Percentiles rank a stretch among this genome's conserved stretches.
Conservation (phyloP, 2,888 invertebrate species). For the Agriopis aurantiaria region DNA sequence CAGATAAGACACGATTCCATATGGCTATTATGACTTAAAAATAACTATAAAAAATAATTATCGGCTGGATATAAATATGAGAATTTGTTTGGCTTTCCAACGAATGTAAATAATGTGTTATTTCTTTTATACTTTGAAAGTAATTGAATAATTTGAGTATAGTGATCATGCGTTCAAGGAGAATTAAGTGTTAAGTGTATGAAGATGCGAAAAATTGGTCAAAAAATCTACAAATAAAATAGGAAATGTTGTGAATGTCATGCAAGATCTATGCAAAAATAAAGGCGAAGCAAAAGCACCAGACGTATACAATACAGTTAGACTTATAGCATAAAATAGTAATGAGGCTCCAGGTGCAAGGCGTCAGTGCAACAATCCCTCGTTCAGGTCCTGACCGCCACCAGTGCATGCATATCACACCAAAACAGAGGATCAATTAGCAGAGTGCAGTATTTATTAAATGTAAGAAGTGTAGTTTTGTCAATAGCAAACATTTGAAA, state of each 20-base stretch:
- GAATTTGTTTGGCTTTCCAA: constrained; percentile 10
- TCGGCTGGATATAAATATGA: constrained; percentile 13
- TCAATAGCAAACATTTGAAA: constrained; percentile 22
- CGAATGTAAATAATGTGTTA: constrained; percentile 7
- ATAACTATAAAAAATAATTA: constrained; percentile 34
- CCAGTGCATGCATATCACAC: constrained; percentile 82
- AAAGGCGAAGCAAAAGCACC: constrained; percentile 51
- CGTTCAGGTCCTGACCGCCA: constrained; percentile 82
- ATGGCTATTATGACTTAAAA: constrained; percentile 48
- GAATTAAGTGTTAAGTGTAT: constrained; percentile 12
- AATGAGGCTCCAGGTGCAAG: constrained; percentile 52
- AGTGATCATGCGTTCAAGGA: constrained; percentile 21
- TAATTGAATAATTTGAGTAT: constrained; percentile 6
- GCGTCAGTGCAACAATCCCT: constrained; percentile 81
- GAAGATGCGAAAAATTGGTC: constrained; percentile 8
- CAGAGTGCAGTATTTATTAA: constrained; percentile 58
- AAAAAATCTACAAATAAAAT: constrained; percentile 2
- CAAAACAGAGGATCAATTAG: constrained; percentile 74
- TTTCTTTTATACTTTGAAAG: constrained; percentile 2
- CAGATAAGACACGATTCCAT: constrained; percentile 50
- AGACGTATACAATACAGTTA: constrained; percentile 46
- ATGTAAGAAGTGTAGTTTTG: constrained; percentile 5
- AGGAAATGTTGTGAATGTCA: constrained; percentile 26
- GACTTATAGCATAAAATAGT: constrained; percentile 47
- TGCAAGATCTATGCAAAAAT: constrained; percentile 39